Conservation (phyloP, 1,140 invertebrate species). For the Cecropterus lyciades region DNA sequence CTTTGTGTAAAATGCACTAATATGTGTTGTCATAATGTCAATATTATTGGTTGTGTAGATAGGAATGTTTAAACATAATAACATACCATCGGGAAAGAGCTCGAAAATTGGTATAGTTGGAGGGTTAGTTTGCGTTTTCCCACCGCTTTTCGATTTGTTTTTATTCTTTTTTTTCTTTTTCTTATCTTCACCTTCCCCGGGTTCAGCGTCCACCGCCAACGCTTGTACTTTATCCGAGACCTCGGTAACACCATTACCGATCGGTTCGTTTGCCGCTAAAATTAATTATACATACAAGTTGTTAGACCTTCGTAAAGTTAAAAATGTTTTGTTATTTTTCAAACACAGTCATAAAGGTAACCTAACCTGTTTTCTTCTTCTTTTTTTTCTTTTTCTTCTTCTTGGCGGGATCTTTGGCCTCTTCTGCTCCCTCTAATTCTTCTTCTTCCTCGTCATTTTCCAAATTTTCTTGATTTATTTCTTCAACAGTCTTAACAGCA, state of each 20-base stretch:
- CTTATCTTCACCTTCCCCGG: slow-evolving; percentile 75
- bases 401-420: slow-evolving; percentile 85
- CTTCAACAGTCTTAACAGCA: slow-evolving; percentile 71
- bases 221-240: slow-evolving; percentile 50
- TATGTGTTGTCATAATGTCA: too few species aligned
- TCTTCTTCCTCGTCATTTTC: slow-evolving; percentile 67
- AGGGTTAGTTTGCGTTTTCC: slow-evolving; percentile 85
- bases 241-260: slow-evolving; percentile 51
- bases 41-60: too few species aligned
- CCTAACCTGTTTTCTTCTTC: slow-evolving; percentile 89
- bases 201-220: slow-evolving; percentile 55
- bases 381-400: slow-evolving; percentile 91
- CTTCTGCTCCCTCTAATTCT: slow-evolving; percentile 81
- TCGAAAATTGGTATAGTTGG: slow-evolving; percentile 94
- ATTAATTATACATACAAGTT: slow-evolving; percentile 10
- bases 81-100: slow-evolving; percentile 92
- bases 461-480: slow-evolving; percentile 57
- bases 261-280: slow-evolving; percentile 51
- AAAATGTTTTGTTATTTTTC: slow-evolving; percentile 13
- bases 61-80: slow-evolving; percentile 10
- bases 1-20: too few species aligned
- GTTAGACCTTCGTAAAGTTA: slow-evolving; percentile 6
- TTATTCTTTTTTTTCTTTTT: slow-evolving; percentile 90
- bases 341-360: slow-evolving; percentile 34
- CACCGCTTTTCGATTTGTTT: slow-evolving; percentile 83